Evolutionary conservation across 2,113 vertebrate genomes (phyloP).

Genomic region (Sander vitreus): DNA sequence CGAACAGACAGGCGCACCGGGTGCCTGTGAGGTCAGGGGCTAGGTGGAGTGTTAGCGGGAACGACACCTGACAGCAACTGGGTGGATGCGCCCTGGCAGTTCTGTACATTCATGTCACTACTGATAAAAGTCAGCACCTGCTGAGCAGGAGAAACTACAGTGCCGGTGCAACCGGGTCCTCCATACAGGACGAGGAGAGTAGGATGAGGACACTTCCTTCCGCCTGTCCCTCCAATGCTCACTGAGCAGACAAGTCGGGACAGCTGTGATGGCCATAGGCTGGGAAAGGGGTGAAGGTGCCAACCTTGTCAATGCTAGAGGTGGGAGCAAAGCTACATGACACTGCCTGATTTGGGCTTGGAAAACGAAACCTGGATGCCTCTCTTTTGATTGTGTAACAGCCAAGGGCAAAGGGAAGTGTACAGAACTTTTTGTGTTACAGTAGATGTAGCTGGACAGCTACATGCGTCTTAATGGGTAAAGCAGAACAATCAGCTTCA

Average conservation of each 20-base stretch:
- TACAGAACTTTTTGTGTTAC: slow-evolving; percentile 51
- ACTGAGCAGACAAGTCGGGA: slow-evolving; percentile 70
- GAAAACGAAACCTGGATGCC: slow-evolving; percentile 62
- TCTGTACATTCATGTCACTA: slow-evolving; percentile 81
- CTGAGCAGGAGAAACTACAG: slow-evolving; percentile 69
- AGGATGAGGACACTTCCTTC: slow-evolving; percentile 75
- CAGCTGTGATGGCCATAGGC: slow-evolving; percentile 65
- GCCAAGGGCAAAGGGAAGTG: slow-evolving; percentile 60
- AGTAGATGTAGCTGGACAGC: slow-evolving; percentile 26
- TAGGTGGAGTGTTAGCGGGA: slow-evolving; percentile 80
- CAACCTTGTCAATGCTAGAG: slow-evolving; percentile 66
- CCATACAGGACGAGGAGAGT: slow-evolving; percentile 58
- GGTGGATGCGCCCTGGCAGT: slow-evolving; percentile 80
- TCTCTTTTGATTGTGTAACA: slow-evolving; percentile 58
- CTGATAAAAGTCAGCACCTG: slow-evolving; percentile 77
- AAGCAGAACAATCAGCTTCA: neutral
- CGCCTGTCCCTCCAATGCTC: slow-evolving; percentile 65
- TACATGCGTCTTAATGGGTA: slow-evolving; percentile 14
- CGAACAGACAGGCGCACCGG: slow-evolving; percentile 58
- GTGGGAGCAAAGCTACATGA: slow-evolving; percentile 50
- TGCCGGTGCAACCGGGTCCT: slow-evolving; percentile 62
- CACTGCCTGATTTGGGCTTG: slow-evolving; percentile 43
- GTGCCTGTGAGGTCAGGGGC: slow-evolving; percentile 79
- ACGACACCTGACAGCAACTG: slow-evolving; percentile 80
- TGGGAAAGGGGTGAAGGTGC: slow-evolving; percentile 64